Evolutionary conservation across 2,888 invertebrate species (phyloP).

Genomic region (Ectropis crepuscularia): DNA sequence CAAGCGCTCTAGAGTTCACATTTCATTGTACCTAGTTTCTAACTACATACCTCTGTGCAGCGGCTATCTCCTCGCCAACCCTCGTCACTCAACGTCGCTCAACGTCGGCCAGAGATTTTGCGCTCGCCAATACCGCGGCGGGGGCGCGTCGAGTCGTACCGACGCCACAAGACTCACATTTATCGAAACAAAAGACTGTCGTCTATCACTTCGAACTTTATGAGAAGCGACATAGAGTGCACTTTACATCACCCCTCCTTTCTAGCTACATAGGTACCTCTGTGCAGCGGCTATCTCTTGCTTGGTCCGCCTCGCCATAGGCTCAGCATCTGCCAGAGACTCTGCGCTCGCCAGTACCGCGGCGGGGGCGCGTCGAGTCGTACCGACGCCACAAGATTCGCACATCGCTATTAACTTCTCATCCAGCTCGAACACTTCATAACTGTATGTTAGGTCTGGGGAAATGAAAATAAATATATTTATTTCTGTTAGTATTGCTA

Average conservation of each 20-base stretch:
- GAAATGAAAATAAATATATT: neutral
- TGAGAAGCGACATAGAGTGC: no score
- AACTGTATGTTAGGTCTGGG: conserved; percentile 79
- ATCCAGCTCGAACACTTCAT: conserved; percentile 87
- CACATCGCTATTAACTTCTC: conserved; percentile 80
- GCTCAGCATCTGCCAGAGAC: conserved; percentile 90
- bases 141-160: conserved; percentile 63
- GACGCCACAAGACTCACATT: conserved; percentile 61
- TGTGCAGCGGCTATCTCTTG: conserved; percentile 97
- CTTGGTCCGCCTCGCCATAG: conserved; percentile 96
- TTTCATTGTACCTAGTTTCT: no score
- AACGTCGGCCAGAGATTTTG: conserved; percentile 86
- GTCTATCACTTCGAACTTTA: no score
- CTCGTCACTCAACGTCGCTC: no score
- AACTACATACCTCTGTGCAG: conserved; percentile 90
- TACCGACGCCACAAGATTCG: conserved; percentile 60
- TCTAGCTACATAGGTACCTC: conserved; percentile 83
- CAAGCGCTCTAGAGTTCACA: no score
- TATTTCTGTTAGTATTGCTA: no score
- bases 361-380: conserved; percentile 62
- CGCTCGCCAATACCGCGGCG: conserved; percentile 71
- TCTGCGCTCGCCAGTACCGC: conserved; percentile 74
- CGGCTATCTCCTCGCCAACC: conserved; percentile 96
- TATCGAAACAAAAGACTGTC: no score
- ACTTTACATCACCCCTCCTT: no score